Evolutionary conservation across 2,888 invertebrate genomes (phyloP).

Genomic region (Pollenia angustigena): DNA sequence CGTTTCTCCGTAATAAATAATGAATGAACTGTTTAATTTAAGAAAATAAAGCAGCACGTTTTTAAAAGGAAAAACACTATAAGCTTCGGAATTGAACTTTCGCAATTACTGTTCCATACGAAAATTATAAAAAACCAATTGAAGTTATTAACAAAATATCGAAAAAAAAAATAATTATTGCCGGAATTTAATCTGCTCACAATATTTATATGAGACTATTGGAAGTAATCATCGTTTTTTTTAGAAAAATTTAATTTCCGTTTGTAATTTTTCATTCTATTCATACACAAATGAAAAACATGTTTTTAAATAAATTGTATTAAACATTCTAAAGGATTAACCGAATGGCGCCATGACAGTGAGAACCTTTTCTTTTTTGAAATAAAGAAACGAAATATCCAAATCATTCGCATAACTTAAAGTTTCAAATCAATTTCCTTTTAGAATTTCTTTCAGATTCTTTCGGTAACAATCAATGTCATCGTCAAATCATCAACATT

Average conservation of each 20-base stretch:
- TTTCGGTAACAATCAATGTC: constrained; percentile 70
- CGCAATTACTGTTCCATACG: too few species aligned
- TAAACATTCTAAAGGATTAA: constrained; percentile 63
- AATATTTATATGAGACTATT: too few species aligned
- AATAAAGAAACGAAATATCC: constrained; percentile 36
- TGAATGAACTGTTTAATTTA: too few species aligned
- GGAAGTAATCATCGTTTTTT: neutral
- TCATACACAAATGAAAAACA: constrained; percentile 19
- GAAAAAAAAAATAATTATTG: too few species aligned
- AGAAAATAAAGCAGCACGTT: too few species aligned
- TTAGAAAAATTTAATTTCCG: constrained; percentile 54
- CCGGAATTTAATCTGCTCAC: too few species aligned
- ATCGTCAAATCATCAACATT: constrained; percentile 73
- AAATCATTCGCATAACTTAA: constrained; percentile 56
- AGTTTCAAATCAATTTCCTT: constrained; percentile 71
- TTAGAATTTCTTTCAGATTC: constrained; percentile 3
- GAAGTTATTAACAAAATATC: too few species aligned
- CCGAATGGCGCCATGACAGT: constrained; percentile 69
- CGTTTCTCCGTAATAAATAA: too few species aligned
- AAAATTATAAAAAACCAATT: too few species aligned
- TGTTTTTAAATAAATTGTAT: constrained; percentile 19
- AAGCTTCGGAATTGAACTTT: too few species aligned
- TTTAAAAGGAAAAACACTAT: too few species aligned
- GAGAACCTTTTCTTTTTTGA: constrained; percentile 49
- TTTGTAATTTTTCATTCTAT: constrained; percentile 60